Conservation (phyloP, 2,888 invertebrate genomes). For the Endomychus coccineus region DNA sequence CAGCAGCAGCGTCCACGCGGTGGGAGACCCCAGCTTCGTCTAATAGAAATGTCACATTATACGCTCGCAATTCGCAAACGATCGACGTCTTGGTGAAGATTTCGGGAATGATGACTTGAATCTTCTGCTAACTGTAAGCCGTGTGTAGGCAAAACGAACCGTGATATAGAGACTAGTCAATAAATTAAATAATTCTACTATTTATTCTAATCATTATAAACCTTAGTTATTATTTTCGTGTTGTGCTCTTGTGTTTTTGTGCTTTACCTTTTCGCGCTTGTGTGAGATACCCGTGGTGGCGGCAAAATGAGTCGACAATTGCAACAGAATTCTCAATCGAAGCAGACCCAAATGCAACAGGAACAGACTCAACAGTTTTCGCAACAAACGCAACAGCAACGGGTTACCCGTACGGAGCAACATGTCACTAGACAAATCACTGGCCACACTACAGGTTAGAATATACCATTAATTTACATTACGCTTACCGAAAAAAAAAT, state of each 20-base stretch:
- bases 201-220: constrained; percentile 24
- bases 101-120: constrained; percentile 69
- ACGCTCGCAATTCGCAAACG: constrained; percentile 88
- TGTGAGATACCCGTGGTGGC: constrained; percentile 41
- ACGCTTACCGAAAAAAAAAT: neutral
- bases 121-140: constrained; percentile 60
- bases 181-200: constrained; percentile 18
- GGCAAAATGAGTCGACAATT: constrained; percentile 71
- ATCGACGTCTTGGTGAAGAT: constrained; percentile 82
- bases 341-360: constrained; percentile 45
- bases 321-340: constrained; percentile 41
- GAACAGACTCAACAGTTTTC: constrained; percentile 45
- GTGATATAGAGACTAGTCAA: constrained; percentile 34
- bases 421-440: constrained; percentile 73
- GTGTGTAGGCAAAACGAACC: constrained; percentile 43
- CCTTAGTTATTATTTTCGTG: constrained; percentile 29
- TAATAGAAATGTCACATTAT: constrained; percentile 57
- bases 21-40: constrained; percentile 36
- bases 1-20: constrained; percentile 28
- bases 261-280: constrained; percentile 31
- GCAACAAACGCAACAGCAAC: constrained; percentile 48
- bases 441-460: constrained; percentile 59
- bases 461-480: constrained; percentile 9
- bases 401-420: constrained; percentile 65
- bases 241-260: constrained; percentile 38